Conservation (phyloP, 2,113 vertebrate species). For the Siphamia tubifer region DNA sequence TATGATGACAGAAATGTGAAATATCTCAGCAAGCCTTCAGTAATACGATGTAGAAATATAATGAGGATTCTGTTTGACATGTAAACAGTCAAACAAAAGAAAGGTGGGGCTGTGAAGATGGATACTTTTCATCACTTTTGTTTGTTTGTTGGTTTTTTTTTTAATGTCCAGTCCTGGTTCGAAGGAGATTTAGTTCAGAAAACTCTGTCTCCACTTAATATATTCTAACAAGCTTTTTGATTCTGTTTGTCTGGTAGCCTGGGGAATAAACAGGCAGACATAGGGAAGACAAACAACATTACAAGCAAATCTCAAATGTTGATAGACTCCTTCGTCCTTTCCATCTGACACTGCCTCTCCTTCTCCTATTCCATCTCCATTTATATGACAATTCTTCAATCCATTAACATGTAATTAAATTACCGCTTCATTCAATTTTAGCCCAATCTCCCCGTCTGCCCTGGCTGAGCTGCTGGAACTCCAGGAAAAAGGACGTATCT, state of each 20-base stretch:
- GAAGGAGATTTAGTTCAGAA: neutral
- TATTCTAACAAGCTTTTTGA: conserved; percentile 22
- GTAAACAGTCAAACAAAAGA: neutral
- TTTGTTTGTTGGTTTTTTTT: neutral
- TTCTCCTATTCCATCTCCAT: neutral
- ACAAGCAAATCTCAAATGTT: neutral
- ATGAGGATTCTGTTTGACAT: neutral
- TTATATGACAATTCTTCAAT: conserved; percentile 24
- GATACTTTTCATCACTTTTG: neutral
- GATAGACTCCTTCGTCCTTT: conserved; percentile 12
- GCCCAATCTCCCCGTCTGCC: conserved; percentile 81
- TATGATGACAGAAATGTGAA: conserved; percentile 1
- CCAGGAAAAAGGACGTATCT: conserved; percentile 84
- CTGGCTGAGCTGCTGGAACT: conserved; percentile 90
- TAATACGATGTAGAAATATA: neutral
- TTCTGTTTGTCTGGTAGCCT: conserved; percentile 22
- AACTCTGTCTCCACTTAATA: neutral
- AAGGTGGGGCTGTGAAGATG: neutral
- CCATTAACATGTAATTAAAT: conserved; percentile 26
- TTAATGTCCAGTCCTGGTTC: neutral
- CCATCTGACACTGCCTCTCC: neutral
- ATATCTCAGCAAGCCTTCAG: neutral
- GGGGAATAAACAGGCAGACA: conserved; percentile 27
- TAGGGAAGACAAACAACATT: conserved; percentile 4
- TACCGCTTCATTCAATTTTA: conserved; percentile 55